Base-by-base conservation (phyloP, 2,113 vertebrate species). In the Cheilinus undulatus region DNA sequence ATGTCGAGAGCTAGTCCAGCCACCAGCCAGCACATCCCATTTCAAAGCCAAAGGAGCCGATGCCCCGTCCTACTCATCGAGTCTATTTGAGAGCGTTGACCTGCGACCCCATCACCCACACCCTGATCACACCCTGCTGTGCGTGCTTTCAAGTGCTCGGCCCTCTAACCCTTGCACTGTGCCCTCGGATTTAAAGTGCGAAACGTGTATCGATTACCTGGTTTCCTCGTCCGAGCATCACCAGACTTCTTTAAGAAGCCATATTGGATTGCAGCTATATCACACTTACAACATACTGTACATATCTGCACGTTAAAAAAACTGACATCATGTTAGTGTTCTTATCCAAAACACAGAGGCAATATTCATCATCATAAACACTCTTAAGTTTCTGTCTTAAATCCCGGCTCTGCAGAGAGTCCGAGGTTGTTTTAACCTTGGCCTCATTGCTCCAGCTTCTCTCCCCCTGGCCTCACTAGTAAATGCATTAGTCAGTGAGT, bases 41-140 rank as follows among this genome's bases (percentile, higher is more conserved):
- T 95, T 95, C 94, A 96, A 95, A 96, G 94, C 90, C 88, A 82
- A 53, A 82, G 74, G 90, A 86, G 92, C 86, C 87, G 92, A 88
- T 66, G 82, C 73, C 4, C 70, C 1, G 73, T 77, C 75, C 76
- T 66, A 85, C 89, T 92, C 91, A 61, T 84, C 63, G 42, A 1
- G 34, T 91, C 92, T 87, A 96, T 88, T 84, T 24, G 92, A 95
- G 91, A 95, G 83, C 32, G 23, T 68, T 81, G 86, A 91, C 82
- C 92, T 73, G 71, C 61, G 77, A 92, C 85, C 88, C 57, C 67
- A 46, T 80, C 70, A 48, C 72, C 82, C 81, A 74, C 72, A 84
- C 89, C 82, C 72, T 56, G 85, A 89, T 88, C 84, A 57, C 66
- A 12, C 82, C 87, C 85, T 69, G 32, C 83, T 78, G 85, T 61